These are phyloP conservation scores for Lasioglossum villosulum DNA, from an alignment of 2,888 invertebrate genomes.

Conservation along the genomic window DNA sequence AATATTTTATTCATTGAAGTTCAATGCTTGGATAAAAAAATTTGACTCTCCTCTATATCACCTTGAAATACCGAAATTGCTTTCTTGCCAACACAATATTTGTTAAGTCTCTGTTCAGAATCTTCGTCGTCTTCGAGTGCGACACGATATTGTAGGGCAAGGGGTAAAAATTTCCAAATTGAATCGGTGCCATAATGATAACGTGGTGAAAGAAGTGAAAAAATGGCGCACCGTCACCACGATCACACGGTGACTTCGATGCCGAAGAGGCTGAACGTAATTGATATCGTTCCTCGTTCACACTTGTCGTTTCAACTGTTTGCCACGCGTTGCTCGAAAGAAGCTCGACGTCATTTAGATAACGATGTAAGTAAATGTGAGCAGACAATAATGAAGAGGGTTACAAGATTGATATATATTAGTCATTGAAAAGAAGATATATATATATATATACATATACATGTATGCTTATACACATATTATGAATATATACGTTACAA, in stretches of 20 bases:
- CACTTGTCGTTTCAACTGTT: conserved; percentile 40
- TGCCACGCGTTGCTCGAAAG: conserved; percentile 22
- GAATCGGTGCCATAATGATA: no score
- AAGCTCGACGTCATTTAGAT: conserved; percentile 71
- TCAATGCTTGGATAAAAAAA: no score
- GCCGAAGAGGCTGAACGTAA: conserved; percentile 38
- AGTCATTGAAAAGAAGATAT: conserved; percentile 55
- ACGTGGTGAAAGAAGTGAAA: background rate
- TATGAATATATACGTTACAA: conserved; percentile 56
- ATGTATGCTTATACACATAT: conserved; percentile 36
- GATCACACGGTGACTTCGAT: conserved; percentile 41
- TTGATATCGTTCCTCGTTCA: conserved; percentile 44
- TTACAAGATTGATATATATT: conserved; percentile 73
- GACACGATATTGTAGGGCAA: no score
- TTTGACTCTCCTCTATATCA: no score
- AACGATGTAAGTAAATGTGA: conserved; percentile 82
- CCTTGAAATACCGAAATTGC: no score
- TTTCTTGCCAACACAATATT: no score
- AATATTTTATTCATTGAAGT: no score
- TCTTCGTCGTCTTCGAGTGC: no score
- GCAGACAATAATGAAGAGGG: conserved; percentile 82
- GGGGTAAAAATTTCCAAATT: background rate
- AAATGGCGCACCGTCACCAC: background rate
- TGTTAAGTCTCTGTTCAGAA: no score
- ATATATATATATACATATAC: conserved; percentile 62